A percentile compares a stretch with the other conserved stretches of the same genome.
Conservation (phyloP, 1,140 invertebrate species). For the Drosophila lini region DNA sequence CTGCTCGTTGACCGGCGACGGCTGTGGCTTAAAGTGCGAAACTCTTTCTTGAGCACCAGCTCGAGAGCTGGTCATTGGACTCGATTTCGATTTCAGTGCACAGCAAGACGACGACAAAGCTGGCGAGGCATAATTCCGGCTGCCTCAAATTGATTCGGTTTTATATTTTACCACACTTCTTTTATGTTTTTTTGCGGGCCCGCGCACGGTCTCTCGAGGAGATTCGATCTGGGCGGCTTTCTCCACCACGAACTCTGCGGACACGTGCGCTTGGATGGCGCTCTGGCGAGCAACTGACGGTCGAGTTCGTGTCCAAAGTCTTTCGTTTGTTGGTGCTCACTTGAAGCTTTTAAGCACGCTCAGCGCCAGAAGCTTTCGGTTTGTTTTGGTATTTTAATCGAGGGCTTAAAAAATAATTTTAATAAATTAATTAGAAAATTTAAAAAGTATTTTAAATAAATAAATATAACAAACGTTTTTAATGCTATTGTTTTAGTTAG, state of each 20-base stretch:
- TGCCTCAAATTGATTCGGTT: constrained; percentile 55
- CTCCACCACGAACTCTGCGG: constrained; percentile 12
- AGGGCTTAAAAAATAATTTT: background rate
- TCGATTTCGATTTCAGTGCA: constrained; percentile 66
- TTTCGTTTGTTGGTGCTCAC: constrained; percentile 51
- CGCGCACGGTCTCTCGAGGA: constrained; percentile 36
- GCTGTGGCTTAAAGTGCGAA: constrained; percentile 30
- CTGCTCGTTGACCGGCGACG: constrained; percentile 30
- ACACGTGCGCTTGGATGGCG: constrained; percentile 59
- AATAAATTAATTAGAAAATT: background rate
- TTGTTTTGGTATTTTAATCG: constrained; percentile 31
- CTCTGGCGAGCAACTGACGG: constrained; percentile 59
- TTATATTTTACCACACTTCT: constrained; percentile 38
- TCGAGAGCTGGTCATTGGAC: constrained; percentile 74
- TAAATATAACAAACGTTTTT: too few species aligned
- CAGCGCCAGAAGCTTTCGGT: constrained; percentile 16
- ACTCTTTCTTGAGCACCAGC: constrained; percentile 32
- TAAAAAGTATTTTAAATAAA: too few species aligned
- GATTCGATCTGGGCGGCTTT: constrained; percentile 47
- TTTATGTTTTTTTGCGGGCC: constrained; percentile 44
- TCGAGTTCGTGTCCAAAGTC: constrained; percentile 66
- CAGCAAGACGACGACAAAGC: constrained; percentile 43
- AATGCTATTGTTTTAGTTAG: too few species aligned
- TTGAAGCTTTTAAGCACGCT: constrained; percentile 44
- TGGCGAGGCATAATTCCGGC: constrained; percentile 74